phyloP scores from a whole-genome alignment of 2,888 invertebrate species.

The Strigamia maritima region DNA sequence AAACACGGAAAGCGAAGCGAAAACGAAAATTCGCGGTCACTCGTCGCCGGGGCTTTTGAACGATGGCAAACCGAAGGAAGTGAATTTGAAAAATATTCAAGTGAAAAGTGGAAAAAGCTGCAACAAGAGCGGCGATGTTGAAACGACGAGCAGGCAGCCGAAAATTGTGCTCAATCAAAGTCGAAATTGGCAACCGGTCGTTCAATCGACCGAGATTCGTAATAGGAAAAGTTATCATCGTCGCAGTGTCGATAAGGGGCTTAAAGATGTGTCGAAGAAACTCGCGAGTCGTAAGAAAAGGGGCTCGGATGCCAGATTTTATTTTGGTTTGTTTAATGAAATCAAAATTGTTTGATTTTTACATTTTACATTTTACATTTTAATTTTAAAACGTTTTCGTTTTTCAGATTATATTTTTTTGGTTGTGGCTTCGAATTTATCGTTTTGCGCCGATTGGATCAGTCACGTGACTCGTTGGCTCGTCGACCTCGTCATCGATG shows the following conservation, averaged over 20 bases:
- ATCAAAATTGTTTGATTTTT: background rate
- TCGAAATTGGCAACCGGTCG: background rate
- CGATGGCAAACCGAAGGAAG: background rate
- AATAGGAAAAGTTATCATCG: background rate
- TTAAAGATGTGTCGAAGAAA: background rate
- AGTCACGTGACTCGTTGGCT: background rate
- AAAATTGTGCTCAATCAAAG: background rate
- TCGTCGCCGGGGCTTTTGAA: background rate
- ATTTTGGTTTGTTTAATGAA: background rate
- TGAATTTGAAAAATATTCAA: background rate
- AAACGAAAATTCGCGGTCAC: background rate
- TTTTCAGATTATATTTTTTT: background rate
- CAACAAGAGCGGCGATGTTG: background rate
- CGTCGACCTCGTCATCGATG: background rate
- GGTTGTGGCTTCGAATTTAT: background rate
- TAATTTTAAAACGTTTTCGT: background rate
- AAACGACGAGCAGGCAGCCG: no score
- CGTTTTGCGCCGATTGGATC: background rate
- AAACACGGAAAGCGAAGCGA: background rate
- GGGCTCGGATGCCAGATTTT: background rate
- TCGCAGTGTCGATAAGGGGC: background rate
- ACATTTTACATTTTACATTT: background rate
- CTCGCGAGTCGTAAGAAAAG: background rate
- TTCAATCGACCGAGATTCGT: background rate
- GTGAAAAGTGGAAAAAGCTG: background rate